Base-by-base conservation (phyloP, 2,888 invertebrate genomes). In the Tineola bisselliella region DNA sequence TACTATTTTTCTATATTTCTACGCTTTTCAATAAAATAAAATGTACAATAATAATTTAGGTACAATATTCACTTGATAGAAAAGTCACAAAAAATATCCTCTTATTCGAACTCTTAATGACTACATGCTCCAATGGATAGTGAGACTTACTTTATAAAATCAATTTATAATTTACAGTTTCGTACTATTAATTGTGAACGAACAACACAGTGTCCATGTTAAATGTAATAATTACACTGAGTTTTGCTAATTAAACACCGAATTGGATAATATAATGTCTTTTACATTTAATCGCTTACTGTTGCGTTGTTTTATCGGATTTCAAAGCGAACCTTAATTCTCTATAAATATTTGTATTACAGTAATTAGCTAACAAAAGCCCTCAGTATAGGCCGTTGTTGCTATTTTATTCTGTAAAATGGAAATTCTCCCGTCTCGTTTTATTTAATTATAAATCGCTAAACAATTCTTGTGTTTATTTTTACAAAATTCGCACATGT, bases 301-400 rank as follows among this genome's bases (percentile, higher is more conserved):
- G 25, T 25, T 33, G 19, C 33, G 15, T 33, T 58, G 58, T 33
- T 58, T 58, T 33, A 58, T 58, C 58, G 58, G 58, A 58, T 58
- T 58, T 33, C 58, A 58, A 33, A 58, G 58, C 33, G 58, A 58
- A 15, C 33, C 15, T 33, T 33, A 58, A 58, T 58, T 58, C 33
- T 13, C 30, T 58, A 58, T 56, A 56, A 56, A 56, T 58, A 33
- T 58, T 58, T 58, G 33, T 33, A 58, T 33, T 33, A 58, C 58
- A 58, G 58, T 58, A 58, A 58, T 58, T 58, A 58, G 58, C 33
- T 58, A 58, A 58, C 58, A 58, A 58, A 58, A 25, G 54, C 25
- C 38, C 38, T n/a, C 38, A 38, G 38, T 38, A 25, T 25, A 12
- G 38, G 38, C n/a, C n/a, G 38, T 38, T 38, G 38, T 38, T 38